Percentiles rank a stretch among this genome's conserved stretches.
These are phyloP conservation scores for Fopius arisanus DNA, from an alignment of 1,140 invertebrate species.

Conservation along the genomic window DNA sequence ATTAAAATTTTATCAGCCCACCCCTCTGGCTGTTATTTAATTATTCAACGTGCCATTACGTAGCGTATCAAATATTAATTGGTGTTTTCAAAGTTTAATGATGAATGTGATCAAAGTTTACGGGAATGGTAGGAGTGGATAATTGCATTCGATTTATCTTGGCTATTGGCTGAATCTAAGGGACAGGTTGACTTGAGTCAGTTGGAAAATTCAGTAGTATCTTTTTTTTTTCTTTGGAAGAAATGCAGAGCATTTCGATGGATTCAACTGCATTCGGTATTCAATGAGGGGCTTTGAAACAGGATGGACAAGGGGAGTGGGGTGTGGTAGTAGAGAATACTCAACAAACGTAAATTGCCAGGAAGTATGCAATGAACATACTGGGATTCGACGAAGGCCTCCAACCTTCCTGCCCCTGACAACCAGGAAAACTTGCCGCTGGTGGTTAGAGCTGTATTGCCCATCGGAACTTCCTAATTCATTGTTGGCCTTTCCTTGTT, in stretches of 20 bases:
- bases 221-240: too few species aligned
- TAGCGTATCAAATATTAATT: too few species aligned
- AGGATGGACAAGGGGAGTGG: background rate
- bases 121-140: too few species aligned
- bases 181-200: too few species aligned
- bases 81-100: too few species aligned
- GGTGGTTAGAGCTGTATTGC: background rate
- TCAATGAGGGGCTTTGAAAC: constrained; percentile 6
- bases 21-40: background rate
- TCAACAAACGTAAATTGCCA: constrained; percentile 3
- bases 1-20: constrained; percentile 13
- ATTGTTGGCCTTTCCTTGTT: background rate
- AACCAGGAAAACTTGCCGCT: background rate
- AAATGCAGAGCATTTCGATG: background rate
- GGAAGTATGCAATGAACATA: background rate
- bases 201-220: too few species aligned
- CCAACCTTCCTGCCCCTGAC: background rate
- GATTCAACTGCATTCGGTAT: constrained; percentile 4
- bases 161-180: too few species aligned
- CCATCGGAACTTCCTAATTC: constrained; percentile 11
- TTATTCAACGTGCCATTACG: background rate
- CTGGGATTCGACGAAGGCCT: background rate
- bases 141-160: too few species aligned
- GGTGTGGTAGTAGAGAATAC: background rate
- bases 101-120: too few species aligned